A percentile compares a stretch with the other conserved stretches of the same genome.
Conservation (phyloP, 2,888 invertebrate genomes). For the Meliscaeva auricollis region DNA sequence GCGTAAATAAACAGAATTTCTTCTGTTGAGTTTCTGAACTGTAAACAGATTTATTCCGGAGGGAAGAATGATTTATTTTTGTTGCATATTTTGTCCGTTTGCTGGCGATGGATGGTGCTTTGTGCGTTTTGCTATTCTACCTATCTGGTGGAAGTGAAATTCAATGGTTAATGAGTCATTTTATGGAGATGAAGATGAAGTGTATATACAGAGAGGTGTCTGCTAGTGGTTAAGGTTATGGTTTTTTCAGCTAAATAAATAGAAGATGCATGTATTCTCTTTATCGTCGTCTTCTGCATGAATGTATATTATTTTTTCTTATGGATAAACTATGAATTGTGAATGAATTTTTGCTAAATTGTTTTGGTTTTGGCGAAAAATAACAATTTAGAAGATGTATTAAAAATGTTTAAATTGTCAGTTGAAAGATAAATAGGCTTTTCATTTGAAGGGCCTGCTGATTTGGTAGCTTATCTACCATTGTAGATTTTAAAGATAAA, state of each 20-base stretch:
- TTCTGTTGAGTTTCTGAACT: constrained; percentile 45
- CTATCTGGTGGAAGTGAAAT: constrained; percentile 30
- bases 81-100: constrained; percentile 64
- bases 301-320: constrained; percentile 14
- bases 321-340: constrained; percentile 16
- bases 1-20: constrained; percentile 68
- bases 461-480: too few relatives aligned
- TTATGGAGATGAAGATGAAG: constrained; percentile 55
- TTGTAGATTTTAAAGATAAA: too few relatives aligned
- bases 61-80: constrained; percentile 68
- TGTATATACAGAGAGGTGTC: constrained; percentile 34
- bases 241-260: constrained; percentile 66
- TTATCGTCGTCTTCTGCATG: neutral
- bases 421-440: neutral
- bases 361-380: constrained; percentile 61
- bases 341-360: constrained; percentile 48
- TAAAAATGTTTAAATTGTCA: constrained; percentile 7
- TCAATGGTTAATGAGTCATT: constrained; percentile 69
- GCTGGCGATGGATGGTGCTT: neutral
- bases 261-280: neutral
- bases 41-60: constrained; percentile 55
- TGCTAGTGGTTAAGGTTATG: constrained; percentile 69
- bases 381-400: constrained; percentile 48
- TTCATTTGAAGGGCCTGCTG: neutral
- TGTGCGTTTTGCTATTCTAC: constrained; percentile 27